phyloP scores from a whole-genome alignment of 1,140 invertebrate genomes.

The Chrysomallon squamiferum region DNA sequence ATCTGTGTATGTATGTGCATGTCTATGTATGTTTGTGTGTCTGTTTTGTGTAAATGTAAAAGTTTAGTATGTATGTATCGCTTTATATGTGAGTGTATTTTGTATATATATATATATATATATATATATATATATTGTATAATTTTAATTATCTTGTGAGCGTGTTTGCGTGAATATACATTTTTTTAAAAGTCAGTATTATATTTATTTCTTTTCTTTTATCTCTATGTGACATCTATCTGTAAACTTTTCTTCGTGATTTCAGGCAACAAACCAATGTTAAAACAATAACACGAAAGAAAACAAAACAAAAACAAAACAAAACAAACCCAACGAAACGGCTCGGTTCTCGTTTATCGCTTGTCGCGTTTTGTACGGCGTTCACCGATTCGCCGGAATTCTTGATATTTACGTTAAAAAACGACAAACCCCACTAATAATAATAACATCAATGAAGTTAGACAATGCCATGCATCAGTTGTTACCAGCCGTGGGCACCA shows the following conservation, averaged over 20 bases:
- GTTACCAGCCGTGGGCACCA: neutral
- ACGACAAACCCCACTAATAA: no score
- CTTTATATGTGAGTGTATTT: neutral
- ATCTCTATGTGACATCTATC: no score
- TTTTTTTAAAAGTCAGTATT: neutral
- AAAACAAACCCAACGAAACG: no score
- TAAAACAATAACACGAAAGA: no score
- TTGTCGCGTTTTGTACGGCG: no score
- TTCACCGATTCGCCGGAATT: no score
- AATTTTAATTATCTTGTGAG: neutral
- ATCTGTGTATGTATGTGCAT: neutral
- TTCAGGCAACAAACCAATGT: no score
- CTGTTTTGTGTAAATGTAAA: neutral
- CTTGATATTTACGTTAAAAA: no score
- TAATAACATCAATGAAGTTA: constrained; percentile 1
- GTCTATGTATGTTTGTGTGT: neutral
- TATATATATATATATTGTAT: neutral
- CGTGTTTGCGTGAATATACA: neutral
- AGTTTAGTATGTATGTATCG: neutral
- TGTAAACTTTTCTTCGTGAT: no score
- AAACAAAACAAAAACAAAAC: no score
- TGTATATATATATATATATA: neutral
- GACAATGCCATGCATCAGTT: constrained; percentile 4
- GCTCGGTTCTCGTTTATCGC: no score
- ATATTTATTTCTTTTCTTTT: no score